These are phyloP conservation scores for Catotricha subobsoleta DNA, from an alignment of 2,888 invertebrate genomes.

Conservation along the genomic window DNA sequence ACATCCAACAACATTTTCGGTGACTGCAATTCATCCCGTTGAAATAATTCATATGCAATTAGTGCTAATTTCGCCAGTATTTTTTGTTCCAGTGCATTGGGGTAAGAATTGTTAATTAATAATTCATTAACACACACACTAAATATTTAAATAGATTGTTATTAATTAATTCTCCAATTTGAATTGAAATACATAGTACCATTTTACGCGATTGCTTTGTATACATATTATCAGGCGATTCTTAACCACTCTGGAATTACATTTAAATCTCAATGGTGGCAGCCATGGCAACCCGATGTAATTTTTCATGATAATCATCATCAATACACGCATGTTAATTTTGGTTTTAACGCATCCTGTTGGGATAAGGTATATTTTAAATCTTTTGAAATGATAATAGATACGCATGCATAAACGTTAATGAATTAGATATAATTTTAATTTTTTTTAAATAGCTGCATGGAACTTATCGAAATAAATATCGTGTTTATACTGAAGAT, in stretches of 20 bases:
- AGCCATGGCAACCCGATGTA: slow-evolving; percentile 56
- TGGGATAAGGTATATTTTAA: slow-evolving; percentile 42
- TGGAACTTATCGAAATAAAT: slow-evolving; percentile 43
- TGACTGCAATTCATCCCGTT: slow-evolving; percentile 54
- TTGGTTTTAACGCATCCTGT: slow-evolving; percentile 48
- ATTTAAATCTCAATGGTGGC: slow-evolving; percentile 56
- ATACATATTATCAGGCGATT: slow-evolving; percentile 54
- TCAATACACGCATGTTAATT: slow-evolving; percentile 61
- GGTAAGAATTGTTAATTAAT: slow-evolving; percentile 30
- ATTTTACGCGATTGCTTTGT: slow-evolving; percentile 31
- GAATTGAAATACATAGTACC: slow-evolving; percentile 21
- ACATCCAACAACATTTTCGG: slow-evolving; percentile 57
- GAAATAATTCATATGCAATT: slow-evolving; percentile 48
- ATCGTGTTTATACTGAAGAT: slow-evolving; percentile 47
- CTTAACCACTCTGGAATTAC: slow-evolving; percentile 58
- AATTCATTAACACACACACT: not conserved
- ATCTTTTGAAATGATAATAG: not conserved
- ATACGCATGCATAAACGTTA: not conserved
- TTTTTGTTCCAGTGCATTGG: slow-evolving; percentile 46
- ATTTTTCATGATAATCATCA: slow-evolving; percentile 64
- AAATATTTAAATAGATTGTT: too few species aligned
- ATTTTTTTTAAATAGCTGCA: slow-evolving; percentile 35
- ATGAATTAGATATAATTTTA: not conserved
- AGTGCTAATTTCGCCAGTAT: slow-evolving; percentile 40
- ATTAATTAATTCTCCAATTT: slow-evolving; percentile 10